phyloP scores from a whole-genome alignment of 2,113 vertebrate genomes.

The Bubo blakistoni region DNA sequence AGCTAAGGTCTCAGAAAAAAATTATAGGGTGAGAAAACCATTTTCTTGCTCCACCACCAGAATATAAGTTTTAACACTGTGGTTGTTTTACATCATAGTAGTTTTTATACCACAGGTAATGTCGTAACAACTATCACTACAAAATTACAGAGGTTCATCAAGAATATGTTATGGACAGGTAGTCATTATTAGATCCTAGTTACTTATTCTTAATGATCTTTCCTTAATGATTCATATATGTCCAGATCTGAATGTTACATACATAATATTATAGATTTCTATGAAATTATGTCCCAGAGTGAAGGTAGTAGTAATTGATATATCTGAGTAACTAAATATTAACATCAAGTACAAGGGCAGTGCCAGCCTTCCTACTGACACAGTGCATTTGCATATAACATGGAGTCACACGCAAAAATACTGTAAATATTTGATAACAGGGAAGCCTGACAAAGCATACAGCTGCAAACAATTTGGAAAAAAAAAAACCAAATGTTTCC shows the following conservation, averaged over 20 bases:
- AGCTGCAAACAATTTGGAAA: background rate
- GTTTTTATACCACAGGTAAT: background rate
- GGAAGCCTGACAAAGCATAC: background rate
- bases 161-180: background rate
- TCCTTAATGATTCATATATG: background rate
- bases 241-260: background rate
- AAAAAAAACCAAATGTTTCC: background rate
- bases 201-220: background rate
- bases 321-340: background rate
- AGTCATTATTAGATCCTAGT: background rate
- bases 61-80: background rate
- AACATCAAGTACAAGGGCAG: background rate
- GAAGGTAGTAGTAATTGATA: background rate
- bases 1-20: background rate
- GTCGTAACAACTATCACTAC: background rate
- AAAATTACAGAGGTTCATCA: background rate
- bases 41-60: background rate
- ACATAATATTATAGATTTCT: background rate
- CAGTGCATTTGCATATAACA: background rate
- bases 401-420: background rate
- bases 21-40: background rate
- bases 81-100: background rate
- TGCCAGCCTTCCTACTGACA: background rate
- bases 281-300: background rate
- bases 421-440: conserved; percentile 56